Conservation (phyloP, 2,113 vertebrate genomes). For the Labrus mixtus region DNA sequence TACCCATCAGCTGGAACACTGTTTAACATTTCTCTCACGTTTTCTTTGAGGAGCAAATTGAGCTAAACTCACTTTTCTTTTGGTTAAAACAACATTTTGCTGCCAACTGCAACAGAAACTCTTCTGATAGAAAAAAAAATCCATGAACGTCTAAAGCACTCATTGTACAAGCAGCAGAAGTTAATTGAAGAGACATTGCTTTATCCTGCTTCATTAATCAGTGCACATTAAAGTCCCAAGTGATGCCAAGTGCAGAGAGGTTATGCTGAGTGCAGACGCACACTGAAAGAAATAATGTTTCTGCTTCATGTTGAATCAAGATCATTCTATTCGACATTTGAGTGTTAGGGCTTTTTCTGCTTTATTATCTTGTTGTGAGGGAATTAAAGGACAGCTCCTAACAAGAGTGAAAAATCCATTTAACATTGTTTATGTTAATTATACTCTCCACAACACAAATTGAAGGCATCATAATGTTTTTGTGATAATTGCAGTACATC, state of each 20-base stretch:
- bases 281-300: constrained; percentile 1
- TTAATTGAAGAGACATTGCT: constrained; percentile 34
- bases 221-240: constrained; percentile 37
- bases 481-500: neutral
- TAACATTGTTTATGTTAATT: neutral
- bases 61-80: too few relatives aligned
- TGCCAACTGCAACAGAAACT: constrained; percentile 5
- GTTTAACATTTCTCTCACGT: too few relatives aligned
- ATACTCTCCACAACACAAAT: neutral
- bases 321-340: constrained; percentile 17
- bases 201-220: constrained; percentile 53
- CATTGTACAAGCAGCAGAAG: constrained; percentile 3
- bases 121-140: constrained; percentile 20
- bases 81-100: neutral
- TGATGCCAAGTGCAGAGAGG: constrained; percentile 18
- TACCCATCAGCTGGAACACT: too few relatives aligned
- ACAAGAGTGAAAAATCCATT: neutral
- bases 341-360: constrained; percentile 3
- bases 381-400: neutral
- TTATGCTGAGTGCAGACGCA: constrained; percentile 17
- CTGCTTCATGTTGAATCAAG: constrained; percentile 10
- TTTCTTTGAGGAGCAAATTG: too few relatives aligned
- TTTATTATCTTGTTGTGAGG: neutral
- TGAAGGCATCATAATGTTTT: neutral
- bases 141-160: constrained; percentile 7